Percentiles rank a stretch among this genome's conserved stretches.
These are phyloP conservation scores for Holocentrus rufus DNA, from an alignment of 2,797 vertebrate genomes.

Conservation along the genomic window DNA sequence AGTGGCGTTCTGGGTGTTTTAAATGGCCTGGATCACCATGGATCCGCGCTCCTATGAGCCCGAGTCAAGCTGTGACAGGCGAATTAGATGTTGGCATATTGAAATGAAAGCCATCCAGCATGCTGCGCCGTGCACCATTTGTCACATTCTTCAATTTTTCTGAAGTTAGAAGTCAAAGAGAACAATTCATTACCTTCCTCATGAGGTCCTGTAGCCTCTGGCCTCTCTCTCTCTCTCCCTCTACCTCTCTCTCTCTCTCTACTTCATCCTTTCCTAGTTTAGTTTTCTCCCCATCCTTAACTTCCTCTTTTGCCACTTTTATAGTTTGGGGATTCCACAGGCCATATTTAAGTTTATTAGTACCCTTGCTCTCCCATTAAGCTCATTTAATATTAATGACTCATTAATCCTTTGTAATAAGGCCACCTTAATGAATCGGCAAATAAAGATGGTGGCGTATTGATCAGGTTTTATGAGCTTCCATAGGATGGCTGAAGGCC, in stretches of 20 bases:
- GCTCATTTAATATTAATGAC: slow-evolving; percentile 79
- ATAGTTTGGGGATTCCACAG: slow-evolving; percentile 66
- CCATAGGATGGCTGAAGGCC: slow-evolving; percentile 66
- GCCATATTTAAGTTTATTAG: slow-evolving; percentile 71
- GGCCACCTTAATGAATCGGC: slow-evolving; percentile 80
- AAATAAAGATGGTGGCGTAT: slow-evolving; percentile 80
- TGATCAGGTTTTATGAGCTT: slow-evolving; percentile 79
- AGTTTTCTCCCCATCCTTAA: slow-evolving; percentile 29
- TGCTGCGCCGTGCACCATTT: slow-evolving; percentile 64
- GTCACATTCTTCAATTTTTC: slow-evolving; percentile 58
- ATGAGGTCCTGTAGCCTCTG: slow-evolving; percentile 13
- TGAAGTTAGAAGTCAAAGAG: slow-evolving; percentile 47
- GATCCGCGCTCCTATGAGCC: slow-evolving; percentile 24
- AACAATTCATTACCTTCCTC: slow-evolving; percentile 59
- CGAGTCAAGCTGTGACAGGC: slow-evolving; percentile 66
- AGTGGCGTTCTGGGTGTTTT: slow-evolving; percentile 55
- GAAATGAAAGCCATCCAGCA: slow-evolving; percentile 51
- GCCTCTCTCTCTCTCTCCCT: slow-evolving; percentile 13
- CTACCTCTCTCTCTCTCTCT: slow-evolving; percentile 20
- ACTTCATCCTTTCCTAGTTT: slow-evolving; percentile 43
- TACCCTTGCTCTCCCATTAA: slow-evolving; percentile 69
- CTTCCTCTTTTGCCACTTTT: slow-evolving; percentile 48
- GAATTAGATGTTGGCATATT: slow-evolving; percentile 60
- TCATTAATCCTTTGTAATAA: slow-evolving; percentile 79
- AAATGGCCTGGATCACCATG: slow-evolving; percentile 32